Percentiles rank a stretch among this genome's conserved stretches.
Evolutionary conservation across 1,140 invertebrate species (phyloP).

Genomic region (Branchinecta lindahli): DNA sequence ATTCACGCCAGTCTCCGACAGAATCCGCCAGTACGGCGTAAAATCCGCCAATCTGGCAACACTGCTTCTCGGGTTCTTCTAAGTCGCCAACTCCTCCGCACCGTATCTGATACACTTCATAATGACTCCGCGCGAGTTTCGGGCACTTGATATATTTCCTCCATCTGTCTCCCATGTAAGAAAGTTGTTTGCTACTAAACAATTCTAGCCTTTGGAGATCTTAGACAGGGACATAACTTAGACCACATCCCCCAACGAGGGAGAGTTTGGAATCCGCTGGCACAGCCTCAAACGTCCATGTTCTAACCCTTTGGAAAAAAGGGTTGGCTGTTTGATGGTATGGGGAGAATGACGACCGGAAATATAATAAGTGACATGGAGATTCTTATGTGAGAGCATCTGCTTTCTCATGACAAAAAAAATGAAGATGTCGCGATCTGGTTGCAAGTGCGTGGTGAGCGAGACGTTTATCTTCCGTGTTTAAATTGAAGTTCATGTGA

Average conservation of each 20-base stretch:
- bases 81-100: too few species aligned
- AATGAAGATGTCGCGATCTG: neutral
- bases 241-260: neutral
- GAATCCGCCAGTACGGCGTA: too few species aligned
- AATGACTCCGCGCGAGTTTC: too few species aligned
- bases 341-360: neutral
- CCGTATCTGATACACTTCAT: too few species aligned
- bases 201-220: constrained; percentile 3
- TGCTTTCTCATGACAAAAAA: neutral
- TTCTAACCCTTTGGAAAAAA: neutral
- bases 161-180: too few species aligned
- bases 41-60: too few species aligned
- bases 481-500: too few species aligned
- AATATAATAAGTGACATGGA: neutral
- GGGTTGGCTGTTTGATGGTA: neutral
- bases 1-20: too few species aligned
- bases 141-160: too few species aligned
- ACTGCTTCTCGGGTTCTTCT: too few species aligned
- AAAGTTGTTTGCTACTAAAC: constrained; percentile 1
- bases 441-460: too few species aligned
- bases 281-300: neutral
- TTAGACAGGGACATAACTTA: neutral
- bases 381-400: constrained; percentile 2
- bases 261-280: neutral
- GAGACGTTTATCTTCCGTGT: too few species aligned